These are phyloP conservation scores for Plodia interpunctella DNA, from an alignment of 1,140 invertebrate genomes.

Conservation along the genomic window DNA sequence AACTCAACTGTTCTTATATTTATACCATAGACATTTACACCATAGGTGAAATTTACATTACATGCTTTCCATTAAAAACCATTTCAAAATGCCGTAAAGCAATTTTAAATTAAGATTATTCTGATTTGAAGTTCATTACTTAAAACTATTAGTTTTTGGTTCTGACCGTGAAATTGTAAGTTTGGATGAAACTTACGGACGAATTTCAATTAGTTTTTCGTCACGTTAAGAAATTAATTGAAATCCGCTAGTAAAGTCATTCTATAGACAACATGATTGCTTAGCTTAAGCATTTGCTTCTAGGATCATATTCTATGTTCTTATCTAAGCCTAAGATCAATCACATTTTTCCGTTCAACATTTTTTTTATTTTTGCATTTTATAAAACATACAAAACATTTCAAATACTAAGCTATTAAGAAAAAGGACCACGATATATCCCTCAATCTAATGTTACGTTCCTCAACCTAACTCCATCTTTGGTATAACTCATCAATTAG, in stretches of 20 bases:
- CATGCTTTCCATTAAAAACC: background rate
- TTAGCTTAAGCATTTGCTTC: slow-evolving; percentile 10
- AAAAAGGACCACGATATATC: slow-evolving; percentile 48
- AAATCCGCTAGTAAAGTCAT: background rate
- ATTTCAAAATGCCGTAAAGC: background rate
- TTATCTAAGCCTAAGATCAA: slow-evolving; percentile 66
- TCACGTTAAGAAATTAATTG: background rate
- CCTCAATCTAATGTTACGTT: slow-evolving; percentile 34
- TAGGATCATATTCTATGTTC: background rate
- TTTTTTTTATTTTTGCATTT: slow-evolving; percentile 55
- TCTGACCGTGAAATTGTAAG: background rate
- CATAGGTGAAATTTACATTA: slow-evolving; percentile 33
- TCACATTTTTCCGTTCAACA: slow-evolving; percentile 66
- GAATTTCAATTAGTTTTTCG: background rate
- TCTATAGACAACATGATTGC: slow-evolving; percentile 3
- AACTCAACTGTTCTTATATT: slow-evolving; percentile 68
- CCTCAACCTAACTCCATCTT: slow-evolving; percentile 63
- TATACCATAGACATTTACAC: slow-evolving; percentile 57
- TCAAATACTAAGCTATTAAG: slow-evolving; percentile 65
- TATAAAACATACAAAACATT: slow-evolving; percentile 74
- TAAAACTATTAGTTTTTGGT: background rate
- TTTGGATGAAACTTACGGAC: background rate
- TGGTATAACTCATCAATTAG: slow-evolving; percentile 57
- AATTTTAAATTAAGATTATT: background rate
- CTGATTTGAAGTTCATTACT: slow-evolving; percentile 2